phyloP scores from a whole-genome alignment of 2,797 vertebrate species.

The Chaetodon trifasciatus region DNA sequence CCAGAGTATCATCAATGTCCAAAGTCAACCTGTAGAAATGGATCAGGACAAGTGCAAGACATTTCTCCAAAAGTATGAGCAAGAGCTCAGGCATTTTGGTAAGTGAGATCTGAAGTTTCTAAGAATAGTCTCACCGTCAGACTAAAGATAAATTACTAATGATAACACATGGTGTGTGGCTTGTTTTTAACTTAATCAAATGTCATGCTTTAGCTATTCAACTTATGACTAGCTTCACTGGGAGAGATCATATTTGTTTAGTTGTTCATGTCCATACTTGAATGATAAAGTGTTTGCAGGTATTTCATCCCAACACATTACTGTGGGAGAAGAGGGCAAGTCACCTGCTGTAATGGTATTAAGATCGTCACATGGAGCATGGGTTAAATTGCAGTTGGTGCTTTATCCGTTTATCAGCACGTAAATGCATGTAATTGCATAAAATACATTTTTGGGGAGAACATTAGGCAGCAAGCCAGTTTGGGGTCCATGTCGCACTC shows the following conservation, averaged over 20 bases:
- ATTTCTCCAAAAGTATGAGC: slow-evolving; percentile 92
- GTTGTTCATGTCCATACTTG: background rate
- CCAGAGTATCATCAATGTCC: slow-evolving; percentile 96
- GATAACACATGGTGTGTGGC: background rate
- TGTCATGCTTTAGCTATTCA: background rate
- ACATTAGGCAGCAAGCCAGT: too few relatives aligned
- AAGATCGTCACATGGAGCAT: background rate
- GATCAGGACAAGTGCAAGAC: slow-evolving; percentile 89
- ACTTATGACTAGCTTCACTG: background rate
- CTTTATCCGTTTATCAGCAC: background rate
- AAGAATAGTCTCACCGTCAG: background rate
- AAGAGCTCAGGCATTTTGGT: slow-evolving; percentile 96
- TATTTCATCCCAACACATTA: background rate
- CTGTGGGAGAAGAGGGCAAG: background rate
- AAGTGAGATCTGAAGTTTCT: slow-evolving; percentile 71
- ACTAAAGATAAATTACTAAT: background rate
- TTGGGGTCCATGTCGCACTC: too few relatives aligned
- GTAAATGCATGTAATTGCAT: too few relatives aligned
- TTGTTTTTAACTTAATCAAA: background rate
- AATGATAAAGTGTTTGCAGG: background rate
- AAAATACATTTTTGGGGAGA: too few relatives aligned
- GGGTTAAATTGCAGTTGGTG: background rate
- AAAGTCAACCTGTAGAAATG: slow-evolving; percentile 83
- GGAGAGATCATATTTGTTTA: background rate
- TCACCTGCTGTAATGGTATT: too few relatives aligned